Percentiles rank a stretch among this genome's conserved stretches.
These are phyloP conservation scores for Vespertilio murinus DNA, from an alignment of 2,797 vertebrate genomes.

Conservation along the genomic window DNA sequence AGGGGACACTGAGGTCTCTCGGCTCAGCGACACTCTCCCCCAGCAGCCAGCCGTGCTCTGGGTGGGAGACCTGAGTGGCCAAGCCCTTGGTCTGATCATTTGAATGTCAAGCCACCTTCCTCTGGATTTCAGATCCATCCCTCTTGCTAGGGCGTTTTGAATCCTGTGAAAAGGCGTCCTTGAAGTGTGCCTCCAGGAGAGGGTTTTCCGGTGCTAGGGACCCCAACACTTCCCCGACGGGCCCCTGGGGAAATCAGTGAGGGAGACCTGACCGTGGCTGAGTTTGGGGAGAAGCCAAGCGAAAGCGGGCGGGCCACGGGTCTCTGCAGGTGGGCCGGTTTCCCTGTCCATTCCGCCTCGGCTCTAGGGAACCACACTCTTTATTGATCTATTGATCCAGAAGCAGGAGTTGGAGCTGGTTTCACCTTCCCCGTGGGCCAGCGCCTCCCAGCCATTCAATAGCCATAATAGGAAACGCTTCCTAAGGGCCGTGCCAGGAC, in stretches of 20 bases:
- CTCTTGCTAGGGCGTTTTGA: neutral
- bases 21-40: neutral
- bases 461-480: too few relatives aligned
- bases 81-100: neutral
- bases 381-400: neutral
- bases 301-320: neutral
- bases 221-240: neutral
- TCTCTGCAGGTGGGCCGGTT: neutral
- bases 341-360: accelerated
- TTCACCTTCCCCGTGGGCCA: neutral
- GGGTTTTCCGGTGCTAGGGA: neutral
- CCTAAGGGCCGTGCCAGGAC: neutral
- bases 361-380: slow-evolving; percentile 6
- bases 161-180: neutral
- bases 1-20: neutral
- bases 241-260: neutral
- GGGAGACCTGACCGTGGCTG: neutral
- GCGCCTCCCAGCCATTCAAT: neutral
- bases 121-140: neutral
- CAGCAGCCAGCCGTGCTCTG: neutral
- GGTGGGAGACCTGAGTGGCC: neutral
- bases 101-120: neutral
- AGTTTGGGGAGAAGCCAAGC: neutral
- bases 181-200: neutral
- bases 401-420: neutral